phyloP scores from a whole-genome alignment of 2,113 vertebrate genomes.

The Procavia capensis region DNA sequence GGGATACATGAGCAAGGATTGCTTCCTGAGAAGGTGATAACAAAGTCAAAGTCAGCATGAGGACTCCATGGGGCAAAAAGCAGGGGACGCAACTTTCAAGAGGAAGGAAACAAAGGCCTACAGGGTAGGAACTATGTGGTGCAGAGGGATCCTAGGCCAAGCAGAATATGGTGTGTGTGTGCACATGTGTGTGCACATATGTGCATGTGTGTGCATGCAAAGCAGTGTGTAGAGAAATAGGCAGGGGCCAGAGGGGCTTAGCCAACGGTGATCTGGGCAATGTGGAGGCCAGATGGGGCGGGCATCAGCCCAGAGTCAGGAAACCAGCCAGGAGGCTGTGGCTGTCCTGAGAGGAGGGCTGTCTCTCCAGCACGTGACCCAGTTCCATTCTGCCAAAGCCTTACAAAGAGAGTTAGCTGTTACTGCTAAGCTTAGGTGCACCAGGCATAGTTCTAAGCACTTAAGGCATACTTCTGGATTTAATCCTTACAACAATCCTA shows the following conservation, averaged over 20 bases:
- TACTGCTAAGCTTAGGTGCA: accelerated
- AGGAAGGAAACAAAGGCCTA: neutral
- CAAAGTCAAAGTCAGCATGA: neutral
- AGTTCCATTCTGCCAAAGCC: neutral
- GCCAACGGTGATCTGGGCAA: neutral
- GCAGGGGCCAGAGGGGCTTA: neutral
- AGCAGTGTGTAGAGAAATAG: neutral
- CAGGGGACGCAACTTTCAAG: neutral
- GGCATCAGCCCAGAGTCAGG: neutral
- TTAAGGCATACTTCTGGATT: too few species aligned
- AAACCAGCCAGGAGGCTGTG: neutral
- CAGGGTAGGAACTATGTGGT: neutral
- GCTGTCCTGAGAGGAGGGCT: neutral
- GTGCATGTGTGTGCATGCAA: too few species aligned
- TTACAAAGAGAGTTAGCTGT: neutral
- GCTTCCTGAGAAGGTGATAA: neutral
- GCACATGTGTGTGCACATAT: neutral
- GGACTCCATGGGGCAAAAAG: neutral
- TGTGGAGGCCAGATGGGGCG: neutral
- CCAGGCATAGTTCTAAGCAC: neutral
- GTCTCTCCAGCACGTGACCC: neutral
- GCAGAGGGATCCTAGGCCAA: neutral
- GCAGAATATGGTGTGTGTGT: neutral
- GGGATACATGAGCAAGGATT: neutral
- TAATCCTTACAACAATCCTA: neutral